These are phyloP conservation scores for Tenebrosternarchus preto DNA, from an alignment of 2,113 vertebrate genomes.

Conservation along the genomic window DNA sequence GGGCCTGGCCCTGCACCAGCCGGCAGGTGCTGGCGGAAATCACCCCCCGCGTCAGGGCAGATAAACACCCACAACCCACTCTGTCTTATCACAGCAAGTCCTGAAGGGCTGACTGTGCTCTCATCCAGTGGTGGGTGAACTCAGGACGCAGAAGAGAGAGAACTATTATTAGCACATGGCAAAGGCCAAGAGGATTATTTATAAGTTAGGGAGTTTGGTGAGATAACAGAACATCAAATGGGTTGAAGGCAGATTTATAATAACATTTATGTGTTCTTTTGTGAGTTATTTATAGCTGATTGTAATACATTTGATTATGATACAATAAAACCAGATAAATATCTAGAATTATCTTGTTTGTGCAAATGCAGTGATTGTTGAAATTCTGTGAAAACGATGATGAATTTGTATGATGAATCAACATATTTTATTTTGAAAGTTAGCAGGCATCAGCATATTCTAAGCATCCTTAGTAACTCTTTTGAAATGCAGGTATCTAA, in stretches of 20 bases:
- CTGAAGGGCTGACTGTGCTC: conserved; percentile 3
- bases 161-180: conserved; percentile 18
- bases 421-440: neutral
- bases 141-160: neutral
- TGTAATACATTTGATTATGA: neutral
- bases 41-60: conserved; percentile 58
- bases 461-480: too few relatives aligned
- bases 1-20: conserved; percentile 55
- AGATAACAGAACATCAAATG: neutral
- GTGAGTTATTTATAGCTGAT: neutral
- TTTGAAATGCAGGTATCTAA: too few relatives aligned
- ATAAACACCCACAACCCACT: conserved; percentile 58
- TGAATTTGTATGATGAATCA: neutral
- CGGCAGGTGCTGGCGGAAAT: conserved; percentile 67
- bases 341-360: too few relatives aligned
- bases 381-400: too few relatives aligned
- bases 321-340: neutral
- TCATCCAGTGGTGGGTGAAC: neutral
- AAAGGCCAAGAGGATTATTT: conserved; percentile 1
- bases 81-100: conserved; percentile 50
- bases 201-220: conserved; percentile 3
- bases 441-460: too few relatives aligned
- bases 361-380: too few relatives aligned
- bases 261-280: neutral
- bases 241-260: conserved; percentile 1